Evolutionary conservation across 2,113 vertebrate species (phyloP).

Genomic region (Ellobius talpinus): DNA sequence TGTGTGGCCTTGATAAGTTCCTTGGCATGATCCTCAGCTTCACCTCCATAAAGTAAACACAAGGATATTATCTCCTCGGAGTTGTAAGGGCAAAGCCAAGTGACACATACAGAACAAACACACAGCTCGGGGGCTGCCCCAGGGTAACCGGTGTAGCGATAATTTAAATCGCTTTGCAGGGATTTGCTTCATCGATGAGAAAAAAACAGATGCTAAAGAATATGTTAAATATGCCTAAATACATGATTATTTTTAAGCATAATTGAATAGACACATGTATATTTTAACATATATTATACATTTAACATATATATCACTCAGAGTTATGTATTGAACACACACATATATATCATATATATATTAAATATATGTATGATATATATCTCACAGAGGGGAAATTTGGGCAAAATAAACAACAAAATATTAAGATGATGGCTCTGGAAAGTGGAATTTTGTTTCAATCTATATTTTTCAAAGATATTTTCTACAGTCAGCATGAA

Average conservation of each 20-base stretch:
- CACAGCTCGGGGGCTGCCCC: not conserved
- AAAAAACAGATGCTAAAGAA: conserved; percentile 21
- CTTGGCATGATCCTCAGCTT: not conserved
- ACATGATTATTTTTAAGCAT: not conserved
- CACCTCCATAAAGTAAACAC: not conserved
- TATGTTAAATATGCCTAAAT: not conserved
- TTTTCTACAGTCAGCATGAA: conserved; percentile 33
- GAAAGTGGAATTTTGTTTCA: not conserved
- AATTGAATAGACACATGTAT: conserved; percentile 1
- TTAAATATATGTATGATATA: too few species aligned
- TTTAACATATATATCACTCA: not conserved
- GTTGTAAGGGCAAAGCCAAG: not conserved
- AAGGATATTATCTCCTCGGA: not conserved
- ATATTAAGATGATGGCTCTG: conserved; percentile 13
- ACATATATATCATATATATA: not conserved
- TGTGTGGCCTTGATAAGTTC: conserved; percentile 21
- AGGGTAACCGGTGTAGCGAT: not conserved
- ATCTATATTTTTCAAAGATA: not conserved
- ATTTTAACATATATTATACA: not conserved
- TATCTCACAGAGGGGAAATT: not conserved
- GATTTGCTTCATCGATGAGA: conserved; percentile 9
- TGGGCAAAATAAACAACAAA: not conserved
- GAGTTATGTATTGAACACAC: not conserved
- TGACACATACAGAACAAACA: not conserved
- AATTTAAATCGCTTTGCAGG: conserved; percentile 41